Percentiles rank a stretch among this genome's conserved stretches.
These are phyloP conservation scores for Spondyliosoma cantharus DNA, from an alignment of 2,797 vertebrate genomes.

Conservation along the genomic window DNA sequence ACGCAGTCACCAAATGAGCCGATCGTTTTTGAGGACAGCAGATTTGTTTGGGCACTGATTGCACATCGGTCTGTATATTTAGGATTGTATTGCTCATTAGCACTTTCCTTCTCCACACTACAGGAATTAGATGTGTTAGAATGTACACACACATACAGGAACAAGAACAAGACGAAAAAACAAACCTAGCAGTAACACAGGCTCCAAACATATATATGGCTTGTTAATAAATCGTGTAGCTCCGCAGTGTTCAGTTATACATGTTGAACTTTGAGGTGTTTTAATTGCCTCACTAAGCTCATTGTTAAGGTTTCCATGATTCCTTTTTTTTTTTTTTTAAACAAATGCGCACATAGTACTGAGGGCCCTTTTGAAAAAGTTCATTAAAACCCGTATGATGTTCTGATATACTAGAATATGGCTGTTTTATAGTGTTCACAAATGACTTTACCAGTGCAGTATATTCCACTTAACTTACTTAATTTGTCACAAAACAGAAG, in stretches of 20 bases:
- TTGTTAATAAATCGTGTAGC: too few species aligned
- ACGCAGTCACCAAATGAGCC: neutral
- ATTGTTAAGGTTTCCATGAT: neutral
- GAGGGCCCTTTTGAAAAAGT: neutral
- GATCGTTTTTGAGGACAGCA: neutral
- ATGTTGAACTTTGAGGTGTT: neutral
- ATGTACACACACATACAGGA: neutral
- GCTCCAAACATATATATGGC: neutral
- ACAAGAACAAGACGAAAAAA: neutral
- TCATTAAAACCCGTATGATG: neutral
- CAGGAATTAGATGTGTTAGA: neutral
- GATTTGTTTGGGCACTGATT: neutral
- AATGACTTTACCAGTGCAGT: slow-evolving; percentile 44
- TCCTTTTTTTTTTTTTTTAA: slow-evolving; percentile 1
- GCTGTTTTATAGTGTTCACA: slow-evolving; percentile 42
- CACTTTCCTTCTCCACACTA: neutral
- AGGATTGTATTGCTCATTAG: neutral
- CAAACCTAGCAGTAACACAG: neutral
- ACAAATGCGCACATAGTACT: neutral
- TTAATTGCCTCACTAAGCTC: neutral
- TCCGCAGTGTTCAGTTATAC: neutral
- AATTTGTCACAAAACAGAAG: slow-evolving; percentile 27
- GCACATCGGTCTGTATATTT: neutral
- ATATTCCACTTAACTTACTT: slow-evolving; percentile 35
- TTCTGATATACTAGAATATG: slow-evolving; percentile 8